Base-by-base conservation (phyloP, 2,113 vertebrate genomes). In the Tylochromis polylepis region DNA sequence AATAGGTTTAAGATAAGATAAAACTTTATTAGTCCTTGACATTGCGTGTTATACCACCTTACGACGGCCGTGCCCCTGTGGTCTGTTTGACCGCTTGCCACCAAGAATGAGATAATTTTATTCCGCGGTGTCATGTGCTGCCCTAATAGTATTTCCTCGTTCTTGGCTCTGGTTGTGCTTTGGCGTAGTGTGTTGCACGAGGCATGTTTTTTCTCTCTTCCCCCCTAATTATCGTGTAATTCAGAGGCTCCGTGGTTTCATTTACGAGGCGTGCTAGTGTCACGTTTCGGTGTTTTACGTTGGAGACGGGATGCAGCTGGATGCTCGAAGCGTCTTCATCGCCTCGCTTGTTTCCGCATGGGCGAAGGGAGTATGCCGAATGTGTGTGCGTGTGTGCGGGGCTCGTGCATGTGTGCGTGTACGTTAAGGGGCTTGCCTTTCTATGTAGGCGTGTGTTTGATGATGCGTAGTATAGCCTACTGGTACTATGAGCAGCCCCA, bases 141-240 rank as follows among this genome's bases (percentile, higher is more conserved):
- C 67, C 81, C n/a, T 86, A 31, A 88, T 94, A 93, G 91, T 92
- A 93, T 92, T 85, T 83, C 84, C 86, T 82, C 70, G 58, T 56
- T 85, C 89, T 65, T 29, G 22, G 67, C 60, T 85, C 31, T 29
- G 59, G 70, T 31, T 83, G 49, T 83, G 85, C 81, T 88, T 65
- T 86, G 60, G 75, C 92, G 88, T 85, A 53, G 90, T 72, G 59
- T 75, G 81, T 78, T 78, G 77, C 24, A 56, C 22, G 41, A 24
- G 81, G 34, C 83, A 31, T 9, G 55, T 87, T n/a, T 83, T 53
- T 72, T 65, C 34, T 22, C 20, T 59, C 22, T 27, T 43, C 36
- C 36, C n/a, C 22, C 55, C 16, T 8, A 27, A 34, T 81, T 24
- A 59, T 29, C 0, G 43, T 20, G 5, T 38, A 20, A 56, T 41